Base-by-base conservation (phyloP, 2,113 vertebrate genomes). In the Stercorarius parasiticus region DNA sequence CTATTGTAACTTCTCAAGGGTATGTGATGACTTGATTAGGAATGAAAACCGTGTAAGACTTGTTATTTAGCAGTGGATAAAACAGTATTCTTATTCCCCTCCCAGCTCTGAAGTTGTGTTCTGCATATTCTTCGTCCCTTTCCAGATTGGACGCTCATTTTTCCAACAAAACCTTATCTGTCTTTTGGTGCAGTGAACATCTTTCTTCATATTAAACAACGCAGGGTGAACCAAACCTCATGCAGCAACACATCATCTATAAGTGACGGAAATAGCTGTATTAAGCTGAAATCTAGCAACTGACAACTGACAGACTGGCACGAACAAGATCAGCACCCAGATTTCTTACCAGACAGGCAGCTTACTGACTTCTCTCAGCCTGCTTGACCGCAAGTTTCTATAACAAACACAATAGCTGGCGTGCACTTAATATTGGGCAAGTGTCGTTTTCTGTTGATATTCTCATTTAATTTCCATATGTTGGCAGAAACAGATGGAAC, bases 401-500 rank as follows among this genome's bases (percentile, higher is more conserved):
- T 53, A 94, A 91, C 71, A 95, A 94, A 94, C 70, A 91, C 32
- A 95, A 95, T 95, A 86, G 74, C 64, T 93, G 93, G 89, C 23
- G 1, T 58, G n/a, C 32, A 90, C 49, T 89, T 82, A 58, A 82
- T 89, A 88, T 77, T 93, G 89, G 93, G 58, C 86, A 94, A 96
- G 82, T 95, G 91, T 32, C 0, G 1, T 94, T 95, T 91, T 70
- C 62, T 93, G 91, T 95, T 95, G 92, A 88, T 96, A 94, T 86
- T 94, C 90, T 97, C 74, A 91, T 95, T 97, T 92, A 94, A 82
- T 88, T 97, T 95, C 97, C 86, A 67, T 91, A 88, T 91, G 89
- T 73, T 97, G 89, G 86, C 89, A 94, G 89, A 96, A 96, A 97
- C 84, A 97, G 94, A 97, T 95, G 91, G 84, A 93, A 95, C 78